These are phyloP conservation scores for Acanthochromis polyacanthus DNA, from an alignment of 2,113 vertebrate species.

Conservation along the genomic window DNA sequence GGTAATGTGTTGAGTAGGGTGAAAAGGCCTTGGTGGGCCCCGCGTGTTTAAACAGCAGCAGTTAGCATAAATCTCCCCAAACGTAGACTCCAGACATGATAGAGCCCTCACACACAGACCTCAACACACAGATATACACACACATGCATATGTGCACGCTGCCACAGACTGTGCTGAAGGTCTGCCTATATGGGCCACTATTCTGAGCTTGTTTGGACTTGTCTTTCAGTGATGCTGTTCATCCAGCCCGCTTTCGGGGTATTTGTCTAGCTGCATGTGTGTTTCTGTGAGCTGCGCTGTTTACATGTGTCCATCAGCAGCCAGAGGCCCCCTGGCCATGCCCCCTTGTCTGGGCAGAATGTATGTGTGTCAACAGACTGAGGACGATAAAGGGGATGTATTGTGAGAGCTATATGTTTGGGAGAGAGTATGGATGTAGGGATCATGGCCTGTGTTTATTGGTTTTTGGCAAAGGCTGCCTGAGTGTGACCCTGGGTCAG, in stretches of 20 bases:
- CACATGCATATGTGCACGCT: constrained; percentile 32
- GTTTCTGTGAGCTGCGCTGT: constrained; percentile 66
- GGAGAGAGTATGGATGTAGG: constrained; percentile 54
- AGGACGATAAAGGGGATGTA: constrained; percentile 27
- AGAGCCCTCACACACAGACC: constrained; percentile 34
- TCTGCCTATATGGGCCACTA: constrained; percentile 26
- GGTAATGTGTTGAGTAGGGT: constrained; percentile 78
- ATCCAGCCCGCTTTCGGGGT: constrained; percentile 42
- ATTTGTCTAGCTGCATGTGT: constrained; percentile 70
- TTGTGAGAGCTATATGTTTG: constrained; percentile 58
- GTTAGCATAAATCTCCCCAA: constrained; percentile 74
- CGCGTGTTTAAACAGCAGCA: constrained; percentile 78
- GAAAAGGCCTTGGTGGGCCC: constrained; percentile 65
- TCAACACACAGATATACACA: constrained; percentile 22
- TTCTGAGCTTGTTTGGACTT: constrained; percentile 71
- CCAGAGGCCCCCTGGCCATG: constrained; percentile 26
- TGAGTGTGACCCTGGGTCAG: constrained; percentile 71
- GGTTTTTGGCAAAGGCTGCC: constrained; percentile 60
- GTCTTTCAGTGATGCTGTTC: constrained; percentile 72
- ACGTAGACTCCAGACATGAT: constrained; percentile 59
- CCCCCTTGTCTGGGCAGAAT: constrained; percentile 50
- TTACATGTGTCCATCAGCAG: constrained; percentile 80
- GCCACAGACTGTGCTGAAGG: constrained; percentile 46
- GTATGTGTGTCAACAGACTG: constrained; percentile 45
- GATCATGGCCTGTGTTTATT: constrained; percentile 74